Evolutionary conservation across 1,140 invertebrate genomes (phyloP).

Genomic region (Bombus breviceps): DNA sequence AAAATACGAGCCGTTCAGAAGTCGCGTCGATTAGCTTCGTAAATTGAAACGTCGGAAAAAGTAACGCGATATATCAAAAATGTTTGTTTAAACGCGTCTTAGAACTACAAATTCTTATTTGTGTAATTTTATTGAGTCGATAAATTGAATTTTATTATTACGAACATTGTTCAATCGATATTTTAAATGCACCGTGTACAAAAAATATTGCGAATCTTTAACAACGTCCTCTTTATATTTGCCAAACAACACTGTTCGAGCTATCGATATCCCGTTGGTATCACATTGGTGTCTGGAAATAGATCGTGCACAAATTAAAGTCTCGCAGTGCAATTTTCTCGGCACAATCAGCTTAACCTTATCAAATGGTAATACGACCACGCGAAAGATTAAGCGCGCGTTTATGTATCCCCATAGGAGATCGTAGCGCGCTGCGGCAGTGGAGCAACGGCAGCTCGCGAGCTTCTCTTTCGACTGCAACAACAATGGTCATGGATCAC

Average conservation of each 20-base stretch:
- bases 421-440: neutral
- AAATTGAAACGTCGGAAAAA: too few species aligned
- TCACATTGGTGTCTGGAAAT: neutral
- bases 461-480: slow-evolving; percentile 41
- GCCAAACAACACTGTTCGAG: neutral
- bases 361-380: slow-evolving; percentile 31
- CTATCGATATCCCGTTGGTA: neutral
- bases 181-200: too few species aligned
- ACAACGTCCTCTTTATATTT: neutral
- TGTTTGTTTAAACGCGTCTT: too few species aligned
- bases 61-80: too few species aligned
- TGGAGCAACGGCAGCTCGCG: slow-evolving; percentile 2
- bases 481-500: slow-evolving; percentile 63
- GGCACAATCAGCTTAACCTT: neutral
- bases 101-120: too few species aligned
- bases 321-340: neutral
- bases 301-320: slow-evolving; percentile 2
- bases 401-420: neutral
- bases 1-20: too few species aligned
- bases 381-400: slow-evolving; percentile 14
- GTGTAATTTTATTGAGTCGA: too few species aligned
- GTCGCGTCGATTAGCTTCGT: too few species aligned
- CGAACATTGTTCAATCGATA: too few species aligned
- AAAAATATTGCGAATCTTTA: too few species aligned
- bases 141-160: too few species aligned